These are phyloP conservation scores for Ariopsis seemanni DNA, from an alignment of 2,113 vertebrate species.

Conservation along the genomic window DNA sequence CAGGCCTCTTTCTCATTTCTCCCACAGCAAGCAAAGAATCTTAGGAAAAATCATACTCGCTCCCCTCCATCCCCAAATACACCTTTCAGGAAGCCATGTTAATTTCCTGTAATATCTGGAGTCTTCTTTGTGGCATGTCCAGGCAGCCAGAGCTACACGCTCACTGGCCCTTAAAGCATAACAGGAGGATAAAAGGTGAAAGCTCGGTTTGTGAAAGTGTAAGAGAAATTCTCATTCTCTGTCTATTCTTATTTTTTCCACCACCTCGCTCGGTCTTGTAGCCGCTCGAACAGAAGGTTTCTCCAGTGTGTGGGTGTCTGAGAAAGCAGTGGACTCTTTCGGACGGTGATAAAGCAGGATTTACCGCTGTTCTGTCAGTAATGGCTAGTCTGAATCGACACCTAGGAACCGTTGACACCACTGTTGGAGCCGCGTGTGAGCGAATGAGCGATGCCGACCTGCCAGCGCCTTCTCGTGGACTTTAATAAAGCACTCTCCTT, in stretches of 20 bases:
- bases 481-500: constrained; percentile 42
- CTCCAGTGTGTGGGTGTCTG: constrained; percentile 14
- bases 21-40: background rate
- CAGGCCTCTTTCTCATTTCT: constrained; percentile 48
- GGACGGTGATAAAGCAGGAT: constrained; percentile 72
- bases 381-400: constrained; percentile 75
- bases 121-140: background rate
- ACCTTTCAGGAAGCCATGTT: constrained; percentile 12
- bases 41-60: background rate
- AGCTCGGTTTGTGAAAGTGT: background rate
- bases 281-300: background rate
- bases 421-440: constrained; percentile 53
- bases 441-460: constrained; percentile 35
- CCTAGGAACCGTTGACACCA: constrained; percentile 73
- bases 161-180: background rate
- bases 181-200: background rate
- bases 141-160: background rate
- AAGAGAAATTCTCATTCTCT: background rate
- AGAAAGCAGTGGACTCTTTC: constrained; percentile 57
- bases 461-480: constrained; percentile 29
- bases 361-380: constrained; percentile 64
- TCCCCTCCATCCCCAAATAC: background rate
- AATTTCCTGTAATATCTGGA: constrained; percentile 18
- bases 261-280: background rate
- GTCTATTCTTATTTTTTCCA: background rate